A percentile compares a stretch with the other conserved stretches of the same genome.
phyloP scores from a whole-genome alignment of 2,888 invertebrate species.

The Oscheius sp. region DNA sequence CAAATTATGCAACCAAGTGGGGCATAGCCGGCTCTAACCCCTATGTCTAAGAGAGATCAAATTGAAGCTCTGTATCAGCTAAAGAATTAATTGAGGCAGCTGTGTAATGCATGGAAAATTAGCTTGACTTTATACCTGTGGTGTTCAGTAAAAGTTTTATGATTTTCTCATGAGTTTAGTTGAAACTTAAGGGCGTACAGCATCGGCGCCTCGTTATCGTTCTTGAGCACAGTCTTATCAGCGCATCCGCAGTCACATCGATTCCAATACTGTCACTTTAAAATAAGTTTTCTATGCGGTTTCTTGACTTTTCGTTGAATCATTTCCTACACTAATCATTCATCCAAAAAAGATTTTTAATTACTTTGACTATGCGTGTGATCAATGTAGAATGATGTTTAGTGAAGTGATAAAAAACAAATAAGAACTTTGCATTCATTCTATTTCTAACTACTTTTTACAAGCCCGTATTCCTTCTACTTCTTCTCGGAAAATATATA shows the following conservation, averaged over 20 bases:
- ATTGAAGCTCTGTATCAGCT: neutral
- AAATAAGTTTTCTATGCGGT: neutral
- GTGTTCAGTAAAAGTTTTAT: too few relatives aligned
- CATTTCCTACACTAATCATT: too few relatives aligned
- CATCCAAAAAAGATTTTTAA: too few relatives aligned
- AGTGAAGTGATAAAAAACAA: too few relatives aligned
- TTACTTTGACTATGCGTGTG: too few relatives aligned
- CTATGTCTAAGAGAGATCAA: neutral
- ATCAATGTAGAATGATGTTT: too few relatives aligned
- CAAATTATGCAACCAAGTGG: conserved; percentile 31
- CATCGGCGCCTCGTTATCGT: conserved; percentile 23
- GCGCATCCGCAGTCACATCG: conserved; percentile 24
- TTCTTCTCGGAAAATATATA: too few relatives aligned
- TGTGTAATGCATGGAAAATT: neutral
- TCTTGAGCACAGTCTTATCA: conserved; percentile 23
- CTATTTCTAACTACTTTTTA: too few relatives aligned
- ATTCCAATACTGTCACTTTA: conserved; percentile 4
- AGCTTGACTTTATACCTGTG: neutral
- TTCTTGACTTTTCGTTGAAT: neutral
- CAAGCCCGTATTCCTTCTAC: too few relatives aligned
- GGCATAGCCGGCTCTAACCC: conserved; percentile 6
- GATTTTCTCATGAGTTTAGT: neutral
- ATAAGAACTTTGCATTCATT: too few relatives aligned
- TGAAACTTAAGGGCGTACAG: conserved; percentile 27
- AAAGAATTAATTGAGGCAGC: neutral